Percentiles rank a stretch among this genome's conserved stretches.
Conservation (phyloP, 2,797 vertebrate genomes). For the Hypotaenidia philippensis region DNA sequence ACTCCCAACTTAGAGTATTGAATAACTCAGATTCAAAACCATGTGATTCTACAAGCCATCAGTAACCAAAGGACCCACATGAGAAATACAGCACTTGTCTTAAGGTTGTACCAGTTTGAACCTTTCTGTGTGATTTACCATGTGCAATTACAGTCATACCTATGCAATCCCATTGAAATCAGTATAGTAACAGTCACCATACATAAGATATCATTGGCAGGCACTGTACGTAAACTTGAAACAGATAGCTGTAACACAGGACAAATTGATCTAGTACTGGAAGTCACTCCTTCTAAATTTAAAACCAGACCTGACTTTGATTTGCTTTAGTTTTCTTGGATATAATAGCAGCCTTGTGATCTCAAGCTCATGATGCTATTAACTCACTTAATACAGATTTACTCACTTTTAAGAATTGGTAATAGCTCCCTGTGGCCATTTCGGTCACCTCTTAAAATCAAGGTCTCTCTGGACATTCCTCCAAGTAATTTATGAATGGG, state of each 20-base stretch:
- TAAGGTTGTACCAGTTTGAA: not conserved
- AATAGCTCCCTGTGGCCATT: slow-evolving; percentile 80
- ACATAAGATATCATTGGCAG: not conserved
- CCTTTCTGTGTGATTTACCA: not conserved
- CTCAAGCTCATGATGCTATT: not conserved
- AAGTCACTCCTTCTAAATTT: not conserved
- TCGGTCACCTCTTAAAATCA: slow-evolving; percentile 66
- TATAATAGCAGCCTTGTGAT: not conserved
- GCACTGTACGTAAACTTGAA: not conserved
- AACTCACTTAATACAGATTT: slow-evolving; percentile 12
- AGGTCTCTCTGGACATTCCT: slow-evolving; percentile 59
- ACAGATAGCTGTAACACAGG: not conserved
- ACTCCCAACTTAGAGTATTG: not conserved
- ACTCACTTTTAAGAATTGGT: slow-evolving; percentile 78
- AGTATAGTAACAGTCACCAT: not conserved
- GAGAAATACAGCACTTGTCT: not conserved
- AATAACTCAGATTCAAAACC: not conserved
- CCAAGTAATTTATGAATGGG: slow-evolving; percentile 74
- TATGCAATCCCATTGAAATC: not conserved
- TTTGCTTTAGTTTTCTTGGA: not conserved
- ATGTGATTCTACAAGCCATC: not conserved
- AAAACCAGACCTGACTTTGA: not conserved
- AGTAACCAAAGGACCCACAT: not conserved
- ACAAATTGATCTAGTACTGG: not conserved
- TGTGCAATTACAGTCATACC: not conserved